Conservation (phyloP, 2,113 vertebrate species). For the Pterocles burchelli region DNA sequence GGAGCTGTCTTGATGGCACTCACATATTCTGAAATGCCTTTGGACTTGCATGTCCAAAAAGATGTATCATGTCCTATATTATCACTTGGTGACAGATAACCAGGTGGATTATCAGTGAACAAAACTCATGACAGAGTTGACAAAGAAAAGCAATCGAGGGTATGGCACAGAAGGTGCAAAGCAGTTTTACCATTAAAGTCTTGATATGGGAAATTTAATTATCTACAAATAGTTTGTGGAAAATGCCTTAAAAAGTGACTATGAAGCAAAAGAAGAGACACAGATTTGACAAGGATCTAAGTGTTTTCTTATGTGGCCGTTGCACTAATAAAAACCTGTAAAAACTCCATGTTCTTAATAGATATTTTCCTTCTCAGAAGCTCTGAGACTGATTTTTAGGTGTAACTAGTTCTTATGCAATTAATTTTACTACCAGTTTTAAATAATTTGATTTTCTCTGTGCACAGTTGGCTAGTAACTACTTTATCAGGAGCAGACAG, state of each 20-base stretch:
- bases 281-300: neutral
- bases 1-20: neutral
- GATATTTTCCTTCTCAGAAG: neutral
- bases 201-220: neutral
- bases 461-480: neutral
- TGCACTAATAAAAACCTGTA: neutral
- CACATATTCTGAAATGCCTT: neutral
- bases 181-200: neutral
- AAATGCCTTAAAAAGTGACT: neutral
- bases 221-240: neutral
- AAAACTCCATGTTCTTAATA: neutral
- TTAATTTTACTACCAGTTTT: neutral
- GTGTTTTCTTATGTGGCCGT: neutral
- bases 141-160: neutral
- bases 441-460: neutral
- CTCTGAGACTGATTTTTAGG: neutral
- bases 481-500: neutral
- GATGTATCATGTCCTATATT: neutral
- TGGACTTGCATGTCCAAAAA: neutral
- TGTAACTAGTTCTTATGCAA: neutral
- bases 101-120: neutral
- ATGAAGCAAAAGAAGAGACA: neutral
- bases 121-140: neutral
- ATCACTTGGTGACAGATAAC: neutral
- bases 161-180: neutral